phyloP scores from a whole-genome alignment of 2,888 invertebrate species.

The Troglohyphantes excavatus region DNA sequence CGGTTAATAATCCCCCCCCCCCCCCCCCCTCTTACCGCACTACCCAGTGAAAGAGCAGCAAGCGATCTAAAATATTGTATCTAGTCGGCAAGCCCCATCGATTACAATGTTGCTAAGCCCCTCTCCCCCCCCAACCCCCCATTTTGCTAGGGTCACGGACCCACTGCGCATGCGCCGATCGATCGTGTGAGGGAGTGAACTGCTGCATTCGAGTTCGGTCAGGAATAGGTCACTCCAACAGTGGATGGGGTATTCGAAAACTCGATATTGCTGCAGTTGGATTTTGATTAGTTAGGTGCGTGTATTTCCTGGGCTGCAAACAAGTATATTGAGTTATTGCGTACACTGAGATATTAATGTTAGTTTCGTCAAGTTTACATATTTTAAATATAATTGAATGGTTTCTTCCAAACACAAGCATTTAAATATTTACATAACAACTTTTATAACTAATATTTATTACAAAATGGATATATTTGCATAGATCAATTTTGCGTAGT shows the following conservation, averaged over 20 bases:
- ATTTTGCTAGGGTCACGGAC: not conserved
- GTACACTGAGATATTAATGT: too few relatives aligned
- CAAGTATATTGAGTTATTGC: too few relatives aligned
- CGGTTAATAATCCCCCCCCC: slow-evolving; percentile 45
- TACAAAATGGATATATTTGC: too few relatives aligned
- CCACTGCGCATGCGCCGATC: slow-evolving; percentile 60
- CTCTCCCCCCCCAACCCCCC: not conserved
- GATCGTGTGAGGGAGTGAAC: slow-evolving; percentile 41
- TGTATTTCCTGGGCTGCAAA: too few relatives aligned
- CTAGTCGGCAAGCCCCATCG: slow-evolving; percentile 59
- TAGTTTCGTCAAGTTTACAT: too few relatives aligned
- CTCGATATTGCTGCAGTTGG: slow-evolving; percentile 39
- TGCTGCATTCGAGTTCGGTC: slow-evolving; percentile 46
- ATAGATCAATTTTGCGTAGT: too few relatives aligned
- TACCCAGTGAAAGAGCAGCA: slow-evolving; percentile 10
- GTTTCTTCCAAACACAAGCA: too few relatives aligned
- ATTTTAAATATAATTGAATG: too few relatives aligned
- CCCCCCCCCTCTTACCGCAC: not conserved
- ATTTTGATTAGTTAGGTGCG: slow-evolving; percentile 33
- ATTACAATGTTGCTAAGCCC: slow-evolving; percentile 69
- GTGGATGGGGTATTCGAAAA: slow-evolving; percentile 6
- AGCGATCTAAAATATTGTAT: slow-evolving; percentile 70
- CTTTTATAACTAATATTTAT: too few relatives aligned
- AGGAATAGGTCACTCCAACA: slow-evolving; percentile 58
- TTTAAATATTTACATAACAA: too few relatives aligned